phyloP scores from a whole-genome alignment of 2,888 invertebrate species.

The Spialia ferax region DNA sequence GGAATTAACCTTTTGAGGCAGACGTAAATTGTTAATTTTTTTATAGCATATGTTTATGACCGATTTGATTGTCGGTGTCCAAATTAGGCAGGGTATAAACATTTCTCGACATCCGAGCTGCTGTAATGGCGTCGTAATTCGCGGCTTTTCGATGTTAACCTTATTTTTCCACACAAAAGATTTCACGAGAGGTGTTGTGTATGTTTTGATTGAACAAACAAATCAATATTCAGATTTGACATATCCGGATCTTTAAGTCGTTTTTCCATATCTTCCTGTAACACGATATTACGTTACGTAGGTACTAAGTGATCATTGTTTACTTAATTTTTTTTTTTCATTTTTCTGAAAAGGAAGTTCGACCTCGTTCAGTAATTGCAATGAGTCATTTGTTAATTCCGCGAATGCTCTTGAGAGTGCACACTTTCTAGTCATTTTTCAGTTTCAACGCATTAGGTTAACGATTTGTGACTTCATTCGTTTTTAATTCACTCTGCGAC shows the following conservation, averaged over 20 bases:
- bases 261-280: slow-evolving; percentile 33
- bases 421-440: slow-evolving; percentile 22
- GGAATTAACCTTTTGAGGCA: slow-evolving; percentile 1
- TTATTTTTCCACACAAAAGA: slow-evolving; percentile 17
- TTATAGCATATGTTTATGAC: neutral
- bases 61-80: neutral
- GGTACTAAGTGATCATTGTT: slow-evolving; percentile 49
- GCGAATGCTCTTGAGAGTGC: slow-evolving; percentile 5
- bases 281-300: slow-evolving; percentile 45
- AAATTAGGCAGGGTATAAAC: slow-evolving; percentile 1
- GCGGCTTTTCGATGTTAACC: slow-evolving; percentile 19
- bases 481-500: slow-evolving; percentile 33
- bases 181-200: slow-evolving; percentile 11
- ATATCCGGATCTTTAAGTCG: slow-evolving; percentile 19
- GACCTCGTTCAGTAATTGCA: slow-evolving; percentile 33
- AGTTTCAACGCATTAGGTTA: slow-evolving; percentile 8
- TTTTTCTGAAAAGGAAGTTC: slow-evolving; percentile 36
- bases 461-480: slow-evolving; percentile 11
- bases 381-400: slow-evolving; percentile 25
- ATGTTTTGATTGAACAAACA: slow-evolving; percentile 41
- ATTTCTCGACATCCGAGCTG: neutral
- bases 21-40: neutral
- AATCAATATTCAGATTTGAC: slow-evolving; percentile 30
- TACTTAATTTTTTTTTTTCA: slow-evolving; percentile 41
- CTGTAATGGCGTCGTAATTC: slow-evolving; percentile 13